A percentile compares a stretch with the other conserved stretches of the same genome.
Evolutionary conservation across 2,113 vertebrate species (phyloP).

Genomic region (Chroicocephalus ridibundus): DNA sequence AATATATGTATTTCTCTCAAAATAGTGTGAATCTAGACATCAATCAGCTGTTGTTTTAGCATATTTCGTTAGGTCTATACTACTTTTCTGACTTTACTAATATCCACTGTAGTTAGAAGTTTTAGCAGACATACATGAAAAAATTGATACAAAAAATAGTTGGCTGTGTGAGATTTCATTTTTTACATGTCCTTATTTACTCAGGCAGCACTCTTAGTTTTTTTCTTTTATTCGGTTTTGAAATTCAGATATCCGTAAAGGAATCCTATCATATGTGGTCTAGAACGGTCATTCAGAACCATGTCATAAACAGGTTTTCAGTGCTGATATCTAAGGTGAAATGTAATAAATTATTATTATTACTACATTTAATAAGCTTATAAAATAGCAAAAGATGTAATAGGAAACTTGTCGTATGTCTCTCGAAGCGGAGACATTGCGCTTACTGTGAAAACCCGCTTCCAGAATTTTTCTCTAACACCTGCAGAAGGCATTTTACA

Average conservation of each 20-base stretch:
- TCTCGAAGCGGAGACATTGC: not conserved
- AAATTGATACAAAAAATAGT: not conserved
- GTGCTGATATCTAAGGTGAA: not conserved
- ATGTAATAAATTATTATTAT: not conserved
- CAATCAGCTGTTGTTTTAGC: not conserved
- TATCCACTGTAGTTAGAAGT: not conserved
- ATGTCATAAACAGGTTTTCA: not conserved
- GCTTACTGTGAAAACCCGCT: not conserved
- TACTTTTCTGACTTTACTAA: not conserved
- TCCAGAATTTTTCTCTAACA: not conserved
- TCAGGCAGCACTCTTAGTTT: not conserved
- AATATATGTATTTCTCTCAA: not conserved
- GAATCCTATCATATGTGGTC: not conserved
- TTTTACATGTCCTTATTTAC: not conserved
- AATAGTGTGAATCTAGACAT: not conserved
- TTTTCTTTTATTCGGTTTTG: not conserved
- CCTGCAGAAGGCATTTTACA: not conserved
- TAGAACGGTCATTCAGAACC: not conserved
- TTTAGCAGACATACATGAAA: not conserved
- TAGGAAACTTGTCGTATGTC: not conserved
- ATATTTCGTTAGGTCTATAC: not conserved
- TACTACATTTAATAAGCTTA: not conserved
- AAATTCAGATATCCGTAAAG: not conserved
- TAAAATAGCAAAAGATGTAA: not conserved
- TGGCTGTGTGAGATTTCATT: not conserved